phyloP scores from a whole-genome alignment of 1,140 invertebrate species.

The Centruroides sculpturatus region DNA sequence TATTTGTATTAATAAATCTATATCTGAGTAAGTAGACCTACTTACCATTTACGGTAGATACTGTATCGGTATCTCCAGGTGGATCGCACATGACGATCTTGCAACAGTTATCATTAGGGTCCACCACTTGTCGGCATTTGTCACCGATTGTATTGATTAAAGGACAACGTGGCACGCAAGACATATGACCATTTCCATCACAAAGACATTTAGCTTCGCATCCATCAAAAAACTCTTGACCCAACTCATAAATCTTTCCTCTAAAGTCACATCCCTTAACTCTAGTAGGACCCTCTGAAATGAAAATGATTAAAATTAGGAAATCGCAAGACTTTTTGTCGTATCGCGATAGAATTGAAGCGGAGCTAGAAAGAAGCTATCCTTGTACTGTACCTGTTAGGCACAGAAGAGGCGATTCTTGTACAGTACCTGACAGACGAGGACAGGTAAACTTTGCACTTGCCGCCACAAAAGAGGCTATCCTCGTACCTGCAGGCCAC shows the following conservation, averaged over 20 bases:
- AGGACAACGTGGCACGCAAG: slow-evolving; percentile 22
- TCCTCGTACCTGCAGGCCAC: no score
- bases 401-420: no score
- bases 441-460: no score
- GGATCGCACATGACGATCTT: slow-evolving; percentile 27
- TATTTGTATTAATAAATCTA: background rate
- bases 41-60: background rate
- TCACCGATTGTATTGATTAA: slow-evolving; percentile 1
- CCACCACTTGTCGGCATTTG: slow-evolving; percentile 15
- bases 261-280: slow-evolving; percentile 23
- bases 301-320: background rate
- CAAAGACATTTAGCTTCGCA: slow-evolving; percentile 27
- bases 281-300: slow-evolving; percentile 1
- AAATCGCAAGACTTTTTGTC: no score
- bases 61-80: slow-evolving; percentile 10
- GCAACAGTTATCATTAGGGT: slow-evolving; percentile 29
- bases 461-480: no score
- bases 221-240: slow-evolving; percentile 23
- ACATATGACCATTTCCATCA: slow-evolving; percentile 17
- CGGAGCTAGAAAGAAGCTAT: no score
- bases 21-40: background rate
- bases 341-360: no score
- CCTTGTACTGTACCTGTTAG: no score
- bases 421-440: no score
- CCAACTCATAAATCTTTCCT: slow-evolving; percentile 21